phyloP scores from a whole-genome alignment of 2,113 vertebrate genomes.

The Indicator maculatus region DNA sequence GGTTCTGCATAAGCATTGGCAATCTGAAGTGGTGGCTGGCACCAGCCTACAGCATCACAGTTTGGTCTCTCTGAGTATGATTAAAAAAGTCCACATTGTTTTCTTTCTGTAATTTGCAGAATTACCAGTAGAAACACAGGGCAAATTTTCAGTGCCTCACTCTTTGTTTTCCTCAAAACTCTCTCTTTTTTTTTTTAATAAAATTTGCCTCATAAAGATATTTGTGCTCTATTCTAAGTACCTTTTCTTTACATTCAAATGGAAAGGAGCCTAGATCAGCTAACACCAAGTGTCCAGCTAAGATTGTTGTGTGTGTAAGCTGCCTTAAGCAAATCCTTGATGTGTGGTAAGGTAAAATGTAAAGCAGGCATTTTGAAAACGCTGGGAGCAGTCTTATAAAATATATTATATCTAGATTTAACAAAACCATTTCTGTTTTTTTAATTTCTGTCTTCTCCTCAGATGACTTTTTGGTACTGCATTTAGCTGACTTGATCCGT shows the following conservation, averaged over 20 bases:
- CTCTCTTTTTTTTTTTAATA: not conserved
- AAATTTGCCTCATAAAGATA: not conserved
- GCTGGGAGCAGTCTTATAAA: not conserved
- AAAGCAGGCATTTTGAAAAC: not conserved
- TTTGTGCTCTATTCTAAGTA: not conserved
- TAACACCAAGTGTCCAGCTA: not conserved
- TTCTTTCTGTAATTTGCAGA: not conserved
- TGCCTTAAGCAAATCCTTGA: not conserved
- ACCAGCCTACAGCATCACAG: not conserved
- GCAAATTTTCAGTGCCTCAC: not conserved
- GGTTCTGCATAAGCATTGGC: not conserved
- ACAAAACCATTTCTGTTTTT: not conserved
- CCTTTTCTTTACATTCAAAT: not conserved
- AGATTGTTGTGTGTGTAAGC: not conserved
- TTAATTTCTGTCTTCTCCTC: not conserved
- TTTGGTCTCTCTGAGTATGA: not conserved
- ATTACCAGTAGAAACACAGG: not conserved
- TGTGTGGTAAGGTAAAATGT: not conserved
- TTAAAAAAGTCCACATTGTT: not conserved
- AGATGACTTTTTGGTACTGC: constrained; percentile 91
- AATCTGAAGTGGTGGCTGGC: not conserved
- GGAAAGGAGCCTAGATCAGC: not conserved
- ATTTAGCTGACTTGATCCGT: constrained; percentile 91
- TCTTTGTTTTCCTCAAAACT: not conserved
- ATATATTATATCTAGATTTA: not conserved